These are phyloP conservation scores for Volucella inflata DNA, from an alignment of 2,888 invertebrate genomes.

Conservation along the genomic window DNA sequence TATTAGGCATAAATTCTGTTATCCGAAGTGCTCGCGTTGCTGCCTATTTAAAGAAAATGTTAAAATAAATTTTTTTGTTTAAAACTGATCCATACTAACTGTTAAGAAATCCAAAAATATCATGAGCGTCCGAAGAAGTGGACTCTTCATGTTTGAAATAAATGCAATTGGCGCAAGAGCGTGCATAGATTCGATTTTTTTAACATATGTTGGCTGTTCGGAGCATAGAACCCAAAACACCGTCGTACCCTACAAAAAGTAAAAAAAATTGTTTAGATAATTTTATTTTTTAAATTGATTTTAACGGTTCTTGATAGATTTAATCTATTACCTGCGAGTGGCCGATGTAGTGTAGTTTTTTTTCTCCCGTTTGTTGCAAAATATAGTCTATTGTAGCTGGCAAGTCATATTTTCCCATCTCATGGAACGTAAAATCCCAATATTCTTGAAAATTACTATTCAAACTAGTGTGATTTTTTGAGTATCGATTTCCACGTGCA, in stretches of 20 bases:
- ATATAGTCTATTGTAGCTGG: constrained; percentile 92
- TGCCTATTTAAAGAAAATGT: constrained; percentile 77
- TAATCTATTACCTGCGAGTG: constrained; percentile 87
- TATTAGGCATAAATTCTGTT: constrained; percentile 83
- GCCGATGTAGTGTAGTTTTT: constrained; percentile 90
- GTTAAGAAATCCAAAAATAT: constrained; percentile 82
- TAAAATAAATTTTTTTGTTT: not conserved
- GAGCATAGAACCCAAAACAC: constrained; percentile 85
- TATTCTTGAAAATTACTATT: constrained; percentile 84
- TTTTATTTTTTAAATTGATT: not conserved
- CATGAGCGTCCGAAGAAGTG: constrained; percentile 82
- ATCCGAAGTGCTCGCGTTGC: constrained; percentile 83
- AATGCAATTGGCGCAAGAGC: constrained; percentile 86
- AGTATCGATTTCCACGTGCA: constrained; percentile 83
- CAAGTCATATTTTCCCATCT: constrained; percentile 90
- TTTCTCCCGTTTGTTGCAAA: constrained; percentile 85
- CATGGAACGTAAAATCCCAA: constrained; percentile 89
- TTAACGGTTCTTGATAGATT: not conserved
- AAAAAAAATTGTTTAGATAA: not conserved
- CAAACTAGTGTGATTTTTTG: constrained; percentile 82
- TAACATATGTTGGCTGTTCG: constrained; percentile 85
- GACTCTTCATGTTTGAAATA: constrained; percentile 84
- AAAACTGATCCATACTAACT: constrained; percentile 76
- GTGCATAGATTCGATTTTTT: constrained; percentile 85
- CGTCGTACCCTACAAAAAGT: constrained; percentile 86